phyloP scores from a whole-genome alignment of 1,140 invertebrate genomes.

The Thaumetopoea pityocampa region DNA sequence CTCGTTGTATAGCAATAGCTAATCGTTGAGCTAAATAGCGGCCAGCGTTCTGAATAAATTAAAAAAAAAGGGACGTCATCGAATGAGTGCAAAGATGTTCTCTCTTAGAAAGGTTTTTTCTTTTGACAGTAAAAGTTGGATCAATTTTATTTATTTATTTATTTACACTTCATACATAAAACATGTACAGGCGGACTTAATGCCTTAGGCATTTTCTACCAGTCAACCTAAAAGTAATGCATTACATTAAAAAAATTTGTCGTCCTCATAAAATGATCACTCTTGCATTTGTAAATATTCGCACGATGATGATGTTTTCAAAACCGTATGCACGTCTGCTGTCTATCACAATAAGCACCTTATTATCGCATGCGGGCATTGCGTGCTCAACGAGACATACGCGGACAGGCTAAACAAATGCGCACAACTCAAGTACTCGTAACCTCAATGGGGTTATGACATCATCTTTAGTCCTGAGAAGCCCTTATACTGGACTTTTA shows the following conservation, averaged over 20 bases:
- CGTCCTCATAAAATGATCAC: too few species aligned
- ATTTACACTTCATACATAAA: too few species aligned
- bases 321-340: constrained; percentile 32
- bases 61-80: constrained; percentile 8
- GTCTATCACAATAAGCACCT: constrained; percentile 50
- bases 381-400: constrained; percentile 39
- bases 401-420: constrained; percentile 24
- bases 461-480: constrained; percentile 7
- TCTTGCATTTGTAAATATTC: too few species aligned
- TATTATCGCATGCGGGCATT: constrained; percentile 40
- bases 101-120: constrained; percentile 17
- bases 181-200: too few species aligned
- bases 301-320: constrained; percentile 18
- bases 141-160: constrained; percentile 11
- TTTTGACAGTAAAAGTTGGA: constrained; percentile 27
- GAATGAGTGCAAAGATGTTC: constrained; percentile 2
- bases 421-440: constrained; percentile 6
- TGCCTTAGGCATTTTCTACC: too few species aligned
- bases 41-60: too few species aligned
- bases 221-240: too few species aligned
- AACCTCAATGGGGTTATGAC: constrained; percentile 6
- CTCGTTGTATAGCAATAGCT: too few species aligned
- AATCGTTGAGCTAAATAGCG: too few species aligned
- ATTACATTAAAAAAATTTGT: too few species aligned
- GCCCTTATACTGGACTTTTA: not conserved